Base-by-base conservation (phyloP, 1,140 invertebrate species). In the Drosophila sechellia region DNA sequence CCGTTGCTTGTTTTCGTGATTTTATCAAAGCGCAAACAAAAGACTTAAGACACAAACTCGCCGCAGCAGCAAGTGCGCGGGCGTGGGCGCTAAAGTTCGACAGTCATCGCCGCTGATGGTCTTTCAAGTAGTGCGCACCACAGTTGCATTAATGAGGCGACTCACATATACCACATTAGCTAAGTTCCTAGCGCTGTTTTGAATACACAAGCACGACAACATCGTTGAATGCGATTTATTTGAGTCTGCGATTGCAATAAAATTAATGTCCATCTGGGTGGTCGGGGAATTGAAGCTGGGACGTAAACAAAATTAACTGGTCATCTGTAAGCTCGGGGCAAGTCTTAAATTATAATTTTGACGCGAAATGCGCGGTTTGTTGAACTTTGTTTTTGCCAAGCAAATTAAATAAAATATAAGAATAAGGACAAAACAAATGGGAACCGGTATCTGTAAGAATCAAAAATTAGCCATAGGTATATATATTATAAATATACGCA, bases 11-110 rank as follows among this genome's bases (percentile, higher is more conserved):
- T 73, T 58, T 50, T 49, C 46, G 45, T 22, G 58, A 53, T 61
- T 39, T 58, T 53, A 61, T 58, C 56, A 39, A 22, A 20, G 39
- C 10, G 39, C 58, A 81, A 76, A 81, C 83, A 86, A 87, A 79
- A 89, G 83, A 83, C 79, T 73, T 68, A 63, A 66, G 76, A 66
- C 79, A 83, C 83, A 27, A 83, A 87, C 79, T 55, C 57, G 70
- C 57, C 43, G 49, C 20, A 43, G 40, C 48, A 43, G 25, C 54
- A 63, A 42, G 49, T 49, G 48, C 35, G 17, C 17, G 39, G 20
- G 63, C 59, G 69, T 65, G 74, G 55, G 54, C 42, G 42, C 46
- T 2, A 34, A 64, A 35, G n/a, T 17, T 49, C 45, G 20, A 35
- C 27, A 52, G 52, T 73, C 45, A 77, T 56, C 31, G 57, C 52